Evolutionary conservation across 2,797 vertebrate genomes (phyloP), one percentile per base, ranked within the genome.

Genomic region (Phoeniculus purpureus): DNA sequence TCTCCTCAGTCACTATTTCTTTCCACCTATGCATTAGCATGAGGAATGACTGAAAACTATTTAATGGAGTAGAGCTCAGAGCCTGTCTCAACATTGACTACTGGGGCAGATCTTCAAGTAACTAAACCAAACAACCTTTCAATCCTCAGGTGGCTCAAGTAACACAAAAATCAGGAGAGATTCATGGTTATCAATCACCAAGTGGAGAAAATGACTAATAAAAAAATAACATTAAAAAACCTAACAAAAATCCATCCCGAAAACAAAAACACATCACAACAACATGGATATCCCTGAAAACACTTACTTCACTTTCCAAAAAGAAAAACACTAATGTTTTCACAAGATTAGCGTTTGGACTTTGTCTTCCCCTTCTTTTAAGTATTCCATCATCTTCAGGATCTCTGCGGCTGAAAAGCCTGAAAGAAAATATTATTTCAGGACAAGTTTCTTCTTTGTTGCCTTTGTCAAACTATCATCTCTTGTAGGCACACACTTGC

Each of bases 261-360:
- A 61, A 12, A 19, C 4, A 52, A 48, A 68, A 13, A 18, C 4
- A 20, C 4, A 10, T 10, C 23, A 59, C 9, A 79, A n/a, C 68
- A 80, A 8, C 3, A 74, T 67, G 6, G 10, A 64, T 32, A 58
- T 21, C 19, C 9, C 20, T 29, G 21, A 77, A 92, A 65, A 29
- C 67, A 95, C 96, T 95, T 97, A 99, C 99, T 98, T 99, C 99
- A 95, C 99, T 99, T 98, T 99, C 99, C 94, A 99, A 97, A 96
- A 99, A 99, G 98, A 99, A 99, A 97, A 99, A 99, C 88, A 99
- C 99, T 90, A 99, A 98, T 55, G 99, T 99, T 97, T 99, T 99
- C 80, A 99, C 99, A 95, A 99, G 99, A 94, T 99, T 99, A 90
- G 99, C 99, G 81, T 99, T 99, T 21, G 98, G 98, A 95, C 99